Evolutionary conservation across 2,797 vertebrate genomes (phyloP).

Genomic region (Neostethus bicornis): DNA sequence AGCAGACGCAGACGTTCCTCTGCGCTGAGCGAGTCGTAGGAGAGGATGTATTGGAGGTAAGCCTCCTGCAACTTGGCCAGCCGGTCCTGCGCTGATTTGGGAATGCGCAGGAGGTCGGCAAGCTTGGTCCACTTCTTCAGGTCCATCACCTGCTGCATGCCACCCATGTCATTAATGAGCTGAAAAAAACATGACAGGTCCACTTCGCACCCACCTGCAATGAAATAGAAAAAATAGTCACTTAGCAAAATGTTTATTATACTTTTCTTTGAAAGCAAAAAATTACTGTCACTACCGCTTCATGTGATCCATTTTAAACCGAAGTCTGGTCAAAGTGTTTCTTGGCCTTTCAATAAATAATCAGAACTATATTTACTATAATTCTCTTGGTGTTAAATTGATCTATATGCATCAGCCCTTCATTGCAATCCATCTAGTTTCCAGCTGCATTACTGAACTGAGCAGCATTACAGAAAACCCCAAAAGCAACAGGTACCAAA

Average conservation of each 20-base stretch:
- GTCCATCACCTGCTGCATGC: constrained; percentile 99
- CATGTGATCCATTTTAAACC: too few species aligned
- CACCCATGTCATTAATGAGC: constrained; percentile 98
- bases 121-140: constrained; percentile 99
- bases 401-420: too few species aligned
- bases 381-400: too few species aligned
- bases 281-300: too few species aligned
- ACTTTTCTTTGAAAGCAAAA: too few species aligned
- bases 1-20: constrained; percentile 92
- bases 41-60: constrained; percentile 98
- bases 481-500: constrained; percentile 1
- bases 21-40: constrained; percentile 91
- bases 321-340: too few species aligned
- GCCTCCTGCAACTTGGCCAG: constrained; percentile 99
- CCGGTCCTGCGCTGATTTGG: constrained; percentile 97
- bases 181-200: constrained; percentile 98
- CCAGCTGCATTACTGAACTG: constrained; percentile 25
- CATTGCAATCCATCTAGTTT: constrained; percentile 47
- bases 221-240: constrained; percentile 33
- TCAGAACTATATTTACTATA: too few species aligned
- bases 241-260: too few species aligned
- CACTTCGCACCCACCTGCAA: constrained; percentile 94
- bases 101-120: constrained; percentile 96
- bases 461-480: constrained; percentile 11
- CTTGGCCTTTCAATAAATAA: too few species aligned